A percentile compares a stretch with the other conserved stretches of the same genome.
Evolutionary conservation across 2,888 invertebrate genomes (phyloP).

Genomic region (Drosophila austrosaltans): DNA sequence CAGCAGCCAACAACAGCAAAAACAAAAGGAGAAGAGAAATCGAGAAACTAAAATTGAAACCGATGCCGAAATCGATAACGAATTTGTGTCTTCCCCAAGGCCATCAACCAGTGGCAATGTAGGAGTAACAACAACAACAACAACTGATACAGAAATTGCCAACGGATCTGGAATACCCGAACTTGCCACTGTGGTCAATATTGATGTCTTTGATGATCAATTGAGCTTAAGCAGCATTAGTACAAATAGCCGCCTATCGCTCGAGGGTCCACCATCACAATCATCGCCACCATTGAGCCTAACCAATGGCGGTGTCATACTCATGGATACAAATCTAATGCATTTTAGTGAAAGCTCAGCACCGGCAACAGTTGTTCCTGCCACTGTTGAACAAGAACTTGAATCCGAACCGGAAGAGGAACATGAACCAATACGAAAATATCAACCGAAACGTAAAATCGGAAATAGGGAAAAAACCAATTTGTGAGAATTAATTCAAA

Average conservation of each 20-base stretch:
- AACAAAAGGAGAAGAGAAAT: not conserved
- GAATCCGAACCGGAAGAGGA: conserved; percentile 17
- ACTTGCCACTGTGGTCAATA: conserved; percentile 85
- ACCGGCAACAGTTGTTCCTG: not conserved
- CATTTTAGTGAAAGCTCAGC: conserved; percentile 86
- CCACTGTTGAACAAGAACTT: not conserved
- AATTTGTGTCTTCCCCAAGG: conserved; percentile 31
- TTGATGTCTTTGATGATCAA: conserved; percentile 87
- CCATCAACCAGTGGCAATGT: conserved; percentile 37
- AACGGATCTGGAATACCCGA: conserved; percentile 75
- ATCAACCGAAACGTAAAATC: not conserved
- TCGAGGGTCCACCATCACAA: conserved; percentile 86
- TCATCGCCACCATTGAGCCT: conserved; percentile 89
- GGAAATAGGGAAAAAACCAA: conserved; percentile 29
- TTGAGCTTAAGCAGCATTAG: conserved; percentile 93
- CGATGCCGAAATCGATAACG: conserved; percentile 4
- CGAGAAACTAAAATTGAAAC: not conserved
- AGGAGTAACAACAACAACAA: not conserved
- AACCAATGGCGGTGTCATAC: conserved; percentile 84
- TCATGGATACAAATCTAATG: conserved; percentile 85
- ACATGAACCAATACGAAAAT: not conserved
- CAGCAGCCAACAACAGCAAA: conserved; percentile 1
- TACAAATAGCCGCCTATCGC: conserved; percentile 90
- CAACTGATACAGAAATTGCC: not conserved
- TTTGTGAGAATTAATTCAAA: conserved; percentile 81